These are phyloP conservation scores for Vespertilio murinus DNA, from an alignment of 2,797 vertebrate genomes.

Conservation along the genomic window DNA sequence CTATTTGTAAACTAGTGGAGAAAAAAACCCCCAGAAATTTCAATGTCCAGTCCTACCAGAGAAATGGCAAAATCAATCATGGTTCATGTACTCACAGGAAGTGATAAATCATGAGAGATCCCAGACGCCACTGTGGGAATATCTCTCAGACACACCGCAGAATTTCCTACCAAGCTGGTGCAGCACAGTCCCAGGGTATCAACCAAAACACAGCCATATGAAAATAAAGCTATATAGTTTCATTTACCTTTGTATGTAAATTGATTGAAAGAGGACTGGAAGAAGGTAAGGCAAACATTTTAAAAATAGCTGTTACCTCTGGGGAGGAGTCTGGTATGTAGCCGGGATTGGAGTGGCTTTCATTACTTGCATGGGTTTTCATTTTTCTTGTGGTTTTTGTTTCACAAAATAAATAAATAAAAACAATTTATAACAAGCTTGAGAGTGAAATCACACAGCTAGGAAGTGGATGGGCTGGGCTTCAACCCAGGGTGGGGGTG, in stretches of 20 bases:
- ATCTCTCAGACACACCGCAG: neutral
- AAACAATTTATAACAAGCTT: neutral
- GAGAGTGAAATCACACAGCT: neutral
- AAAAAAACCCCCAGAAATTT: neutral
- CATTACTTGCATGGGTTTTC: neutral
- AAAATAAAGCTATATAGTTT: neutral
- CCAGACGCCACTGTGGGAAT: neutral
- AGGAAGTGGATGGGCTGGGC: neutral
- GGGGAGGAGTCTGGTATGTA: neutral
- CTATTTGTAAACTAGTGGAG: neutral
- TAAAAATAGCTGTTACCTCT: neutral
- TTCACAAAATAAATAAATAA: slow-evolving; percentile 10
- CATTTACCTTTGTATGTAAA: neutral
- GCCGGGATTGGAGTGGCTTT: neutral
- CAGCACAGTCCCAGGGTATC: neutral
- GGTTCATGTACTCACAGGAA: neutral
- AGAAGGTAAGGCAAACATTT: neutral
- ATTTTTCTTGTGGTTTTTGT: neutral
- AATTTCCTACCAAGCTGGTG: neutral
- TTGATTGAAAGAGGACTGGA: neutral
- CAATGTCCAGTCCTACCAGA: neutral
- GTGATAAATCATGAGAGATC: neutral
- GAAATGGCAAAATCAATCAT: neutral
- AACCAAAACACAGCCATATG: neutral
- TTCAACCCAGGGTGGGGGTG: neutral